Base-by-base conservation (phyloP, 2,797 vertebrate species). In the Coluber constrictor region DNA sequence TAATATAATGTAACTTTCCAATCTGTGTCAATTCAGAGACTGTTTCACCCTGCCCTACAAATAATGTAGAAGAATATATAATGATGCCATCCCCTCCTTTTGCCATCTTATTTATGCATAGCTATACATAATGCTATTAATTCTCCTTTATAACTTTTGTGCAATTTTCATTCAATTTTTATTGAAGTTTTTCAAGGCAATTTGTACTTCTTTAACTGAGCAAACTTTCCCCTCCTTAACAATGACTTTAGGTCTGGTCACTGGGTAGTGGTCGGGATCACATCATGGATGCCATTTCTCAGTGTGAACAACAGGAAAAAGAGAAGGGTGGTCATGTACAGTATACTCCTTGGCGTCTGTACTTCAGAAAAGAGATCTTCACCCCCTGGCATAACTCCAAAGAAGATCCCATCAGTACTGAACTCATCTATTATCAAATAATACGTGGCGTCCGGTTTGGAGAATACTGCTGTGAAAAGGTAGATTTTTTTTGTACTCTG, bases 361-460 rank as follows among this genome's bases (percentile, higher is more conserved):
- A 98, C 96, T 99, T 99, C 97, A 98, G 99, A 13, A 99, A 99
- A 96, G 99, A 99, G 95, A 97, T 99, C 96, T 99, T 99, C 96
- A 98, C 98, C 0, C 99, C 99, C 0, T 99, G 99, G 99, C 99
- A 99, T 20, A 97, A 98, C 97, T 98, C 98, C 95, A 95, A 29
- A 8, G 97, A 98, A 94, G 99, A 99, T 95, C 95, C 97, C 0
- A 60, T 98, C 95, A 98, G 99, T 98, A 99, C 99, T 0, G 98
- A 99, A 25, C 98, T 99, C 95, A 99, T 99, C 92, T 99, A 99
- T 97, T 98, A 94, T 94, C 99, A 99, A 96, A 92, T 99, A 94
- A 97, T 99, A 92, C 98, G 98, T 0, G 99, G 99, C 1, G 95
- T 99, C 83, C 98, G 98, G 92, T 98, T 96, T 7, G 98, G 99